phyloP scores from a whole-genome alignment of 2,797 vertebrate species.

The Crenichthys baileyi region DNA sequence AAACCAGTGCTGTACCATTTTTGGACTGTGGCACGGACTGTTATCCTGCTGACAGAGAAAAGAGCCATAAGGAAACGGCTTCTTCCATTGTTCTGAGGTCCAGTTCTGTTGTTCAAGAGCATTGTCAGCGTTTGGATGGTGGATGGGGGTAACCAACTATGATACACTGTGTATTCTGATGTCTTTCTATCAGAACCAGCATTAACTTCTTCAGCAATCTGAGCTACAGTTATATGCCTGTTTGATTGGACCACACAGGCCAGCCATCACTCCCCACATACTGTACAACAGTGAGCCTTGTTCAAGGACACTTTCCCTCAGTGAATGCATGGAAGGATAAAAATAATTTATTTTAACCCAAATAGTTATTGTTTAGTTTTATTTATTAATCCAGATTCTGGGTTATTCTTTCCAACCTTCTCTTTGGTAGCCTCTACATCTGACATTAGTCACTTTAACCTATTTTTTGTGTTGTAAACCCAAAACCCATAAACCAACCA shows the following conservation, averaged over 20 bases:
- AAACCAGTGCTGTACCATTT: too few relatives aligned
- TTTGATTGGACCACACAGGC: background rate
- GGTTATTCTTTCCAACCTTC: background rate
- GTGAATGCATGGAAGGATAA: background rate
- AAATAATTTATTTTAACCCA: background rate
- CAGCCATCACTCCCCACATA: background rate
- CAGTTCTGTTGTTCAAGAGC: too few relatives aligned
- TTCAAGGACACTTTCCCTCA: background rate
- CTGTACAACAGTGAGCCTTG: background rate
- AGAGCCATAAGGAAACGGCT: too few relatives aligned
- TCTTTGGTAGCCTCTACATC: too few relatives aligned
- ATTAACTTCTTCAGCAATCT: background rate
- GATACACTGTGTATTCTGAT: background rate
- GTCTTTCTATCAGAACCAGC: background rate
- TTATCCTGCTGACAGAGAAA: too few relatives aligned
- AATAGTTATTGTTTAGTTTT: background rate
- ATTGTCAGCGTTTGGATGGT: background rate
- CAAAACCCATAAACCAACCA: too few relatives aligned
- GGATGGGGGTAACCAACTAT: too few relatives aligned
- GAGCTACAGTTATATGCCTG: background rate
- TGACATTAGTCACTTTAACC: too few relatives aligned
- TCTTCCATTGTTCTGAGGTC: too few relatives aligned
- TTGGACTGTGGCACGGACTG: too few relatives aligned
- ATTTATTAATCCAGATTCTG: background rate
- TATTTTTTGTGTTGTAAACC: too few relatives aligned